Evolutionary conservation across 2,797 vertebrate genomes (phyloP).

Genomic region (Orestias chungarensis): DNA sequence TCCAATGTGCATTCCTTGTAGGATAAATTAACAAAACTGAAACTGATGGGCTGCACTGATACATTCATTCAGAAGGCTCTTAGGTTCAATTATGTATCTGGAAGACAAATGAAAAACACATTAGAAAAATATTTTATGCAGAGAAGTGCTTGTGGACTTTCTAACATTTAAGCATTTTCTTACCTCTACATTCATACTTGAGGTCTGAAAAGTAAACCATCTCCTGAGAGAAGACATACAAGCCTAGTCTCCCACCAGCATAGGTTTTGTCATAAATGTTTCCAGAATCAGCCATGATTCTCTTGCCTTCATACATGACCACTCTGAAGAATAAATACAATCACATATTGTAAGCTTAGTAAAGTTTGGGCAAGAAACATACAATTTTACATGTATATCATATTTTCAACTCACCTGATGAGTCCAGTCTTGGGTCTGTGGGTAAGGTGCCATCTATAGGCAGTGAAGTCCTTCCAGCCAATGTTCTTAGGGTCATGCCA

Average conservation of each 20-base stretch:
- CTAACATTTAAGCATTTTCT: constrained; percentile 14
- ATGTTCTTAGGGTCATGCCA: constrained; percentile 98
- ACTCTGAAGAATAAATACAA: constrained; percentile 79
- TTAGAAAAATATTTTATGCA: constrained; percentile 13
- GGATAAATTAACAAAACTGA: constrained; percentile 80
- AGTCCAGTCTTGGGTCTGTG: constrained; percentile 97
- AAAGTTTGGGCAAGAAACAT: neutral
- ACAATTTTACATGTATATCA: constrained; percentile 1
- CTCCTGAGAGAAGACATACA: constrained; percentile 99
- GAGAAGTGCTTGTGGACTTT: neutral
- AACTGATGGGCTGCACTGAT: constrained; percentile 79
- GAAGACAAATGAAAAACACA: constrained; percentile 53
- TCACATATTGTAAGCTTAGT: constrained; percentile 30
- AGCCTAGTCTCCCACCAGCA: constrained; percentile 92
- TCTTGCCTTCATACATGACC: constrained; percentile 98
- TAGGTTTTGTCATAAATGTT: constrained; percentile 97
- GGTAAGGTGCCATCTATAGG: constrained; percentile 97
- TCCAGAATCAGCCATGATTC: constrained; percentile 98
- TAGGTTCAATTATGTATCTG: constrained; percentile 88
- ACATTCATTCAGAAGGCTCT: constrained; percentile 80
- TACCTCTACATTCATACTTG: constrained; percentile 99
- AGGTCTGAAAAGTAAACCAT: constrained; percentile 99
- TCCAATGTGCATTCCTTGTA: constrained; percentile 79
- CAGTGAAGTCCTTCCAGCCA: constrained; percentile 99
- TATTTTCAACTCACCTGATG: constrained; percentile 86